phyloP scores from a whole-genome alignment of 2,113 vertebrate genomes.

The Romanogobio albipinnatus region DNA sequence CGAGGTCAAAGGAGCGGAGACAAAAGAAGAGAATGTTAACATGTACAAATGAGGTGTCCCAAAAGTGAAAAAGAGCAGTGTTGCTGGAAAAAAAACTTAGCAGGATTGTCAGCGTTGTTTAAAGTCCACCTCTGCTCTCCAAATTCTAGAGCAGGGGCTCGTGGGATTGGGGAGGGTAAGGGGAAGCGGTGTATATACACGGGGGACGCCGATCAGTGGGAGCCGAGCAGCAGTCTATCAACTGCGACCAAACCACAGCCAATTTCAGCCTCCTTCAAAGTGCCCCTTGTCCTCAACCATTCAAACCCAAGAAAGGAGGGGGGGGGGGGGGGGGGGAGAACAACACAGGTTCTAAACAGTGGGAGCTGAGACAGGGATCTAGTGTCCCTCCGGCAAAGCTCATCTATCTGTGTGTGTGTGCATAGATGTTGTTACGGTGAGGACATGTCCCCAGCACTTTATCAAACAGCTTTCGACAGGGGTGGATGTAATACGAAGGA shows the following conservation, averaged over 20 bases:
- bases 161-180: constrained; percentile 40
- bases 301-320: constrained; percentile 60
- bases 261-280: constrained; percentile 72
- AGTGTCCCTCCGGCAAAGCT: constrained; percentile 69
- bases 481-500: not conserved
- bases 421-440: not conserved
- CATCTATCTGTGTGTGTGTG: constrained; percentile 49
- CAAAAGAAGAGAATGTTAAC: constrained; percentile 20
- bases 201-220: constrained; percentile 61
- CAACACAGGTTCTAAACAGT: constrained; percentile 56
- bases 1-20: not conserved
- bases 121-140: constrained; percentile 62
- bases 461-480: constrained; percentile 6
- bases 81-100: not conserved
- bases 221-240: constrained; percentile 64
- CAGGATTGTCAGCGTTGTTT: constrained; percentile 22
- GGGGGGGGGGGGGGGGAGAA: constrained; percentile 28
- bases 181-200: not conserved
- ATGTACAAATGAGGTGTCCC: not conserved
- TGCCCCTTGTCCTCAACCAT: constrained; percentile 72
- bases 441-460: constrained; percentile 12
- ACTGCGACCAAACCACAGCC: constrained; percentile 68
- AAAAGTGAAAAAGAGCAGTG: constrained; percentile 14
- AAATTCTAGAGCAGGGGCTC: constrained; percentile 61
- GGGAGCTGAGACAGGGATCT: constrained; percentile 68